These are phyloP conservation scores for Stratiomys singularior DNA, from an alignment of 2,888 invertebrate genomes.

Conservation along the genomic window DNA sequence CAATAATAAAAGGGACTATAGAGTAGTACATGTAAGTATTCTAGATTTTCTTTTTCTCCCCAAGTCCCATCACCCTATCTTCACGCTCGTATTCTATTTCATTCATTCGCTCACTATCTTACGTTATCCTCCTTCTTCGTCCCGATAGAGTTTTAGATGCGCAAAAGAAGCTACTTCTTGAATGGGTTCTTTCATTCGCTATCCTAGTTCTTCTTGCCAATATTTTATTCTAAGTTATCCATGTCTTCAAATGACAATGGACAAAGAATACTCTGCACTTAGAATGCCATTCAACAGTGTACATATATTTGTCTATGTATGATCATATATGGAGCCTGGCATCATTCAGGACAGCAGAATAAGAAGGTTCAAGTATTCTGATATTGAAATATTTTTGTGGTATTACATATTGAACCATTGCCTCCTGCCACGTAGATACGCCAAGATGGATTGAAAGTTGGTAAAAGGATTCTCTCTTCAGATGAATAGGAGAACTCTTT, in stretches of 20 bases:
- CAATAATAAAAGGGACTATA: background rate
- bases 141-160: background rate
- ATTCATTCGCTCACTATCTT: background rate
- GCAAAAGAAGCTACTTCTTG: background rate
- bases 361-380: conserved; percentile 18
- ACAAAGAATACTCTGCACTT: conserved; percentile 19
- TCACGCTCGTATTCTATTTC: background rate
- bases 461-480: background rate
- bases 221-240: conserved; percentile 11
- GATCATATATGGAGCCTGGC: background rate
- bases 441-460: background rate
- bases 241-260: conserved; percentile 8
- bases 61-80: too few relatives aligned
- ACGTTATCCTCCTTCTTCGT: background rate
- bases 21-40: background rate
- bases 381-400: conserved; percentile 25
- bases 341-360: background rate
- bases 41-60: background rate
- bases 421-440: background rate
- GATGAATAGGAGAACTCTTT: too few relatives aligned
- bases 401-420: background rate
- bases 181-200: background rate
- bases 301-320: too few relatives aligned
- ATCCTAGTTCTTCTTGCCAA: conserved; percentile 4
- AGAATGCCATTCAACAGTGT: background rate